Base-by-base conservation (phyloP, 1,140 invertebrate genomes). In the Muscidifurax raptorellus region DNA sequence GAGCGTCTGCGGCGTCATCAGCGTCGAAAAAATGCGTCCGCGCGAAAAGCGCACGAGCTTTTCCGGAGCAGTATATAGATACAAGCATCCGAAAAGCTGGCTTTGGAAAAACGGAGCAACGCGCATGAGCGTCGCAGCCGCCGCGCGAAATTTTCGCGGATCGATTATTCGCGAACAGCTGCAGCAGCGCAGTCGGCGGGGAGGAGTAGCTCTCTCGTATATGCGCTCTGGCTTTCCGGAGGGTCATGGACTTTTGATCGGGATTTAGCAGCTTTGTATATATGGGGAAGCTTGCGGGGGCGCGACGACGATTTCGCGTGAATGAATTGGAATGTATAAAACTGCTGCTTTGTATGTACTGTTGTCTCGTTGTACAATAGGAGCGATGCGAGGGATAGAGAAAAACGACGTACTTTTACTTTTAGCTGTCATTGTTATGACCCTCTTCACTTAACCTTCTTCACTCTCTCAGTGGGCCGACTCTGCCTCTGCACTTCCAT, bases 81-180 rank as follows among this genome's bases (percentile, higher is more conserved):
- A n/a, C 71, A 82, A 72, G 82, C 82, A 89, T 85, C 88, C 82
- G 87, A 74, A 83, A 75, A 86, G 75, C 66, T 59, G 22, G 40
- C 85, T 82, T 84, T 52, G 86, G 81, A 86, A 87, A 86, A 82
- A 83, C 82, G 69, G 85, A 83, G 85, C 81, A 82, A 69, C 87
- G 90, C 90, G 90, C 90, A 90, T 90, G 91, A 87, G 87, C 85
- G 83, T 86, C 36, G 36, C 64, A 0, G n/a, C n/a, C 64, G 78
- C 66, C 84, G 87, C 87, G 89, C 86, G 88, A 90, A 90, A 90
- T 90, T 90, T 91, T 87, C 88, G 83, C 86, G 86, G 91, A 92
- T 92, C 90, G 90, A 92, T 92, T 90, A 91, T 90, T 91, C 84
- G 87, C 87, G 80, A 90, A 86, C 90, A 90, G 87, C 90, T 91